Conservation (phyloP, 2,113 vertebrate species). For the Rhea americana region DNA sequence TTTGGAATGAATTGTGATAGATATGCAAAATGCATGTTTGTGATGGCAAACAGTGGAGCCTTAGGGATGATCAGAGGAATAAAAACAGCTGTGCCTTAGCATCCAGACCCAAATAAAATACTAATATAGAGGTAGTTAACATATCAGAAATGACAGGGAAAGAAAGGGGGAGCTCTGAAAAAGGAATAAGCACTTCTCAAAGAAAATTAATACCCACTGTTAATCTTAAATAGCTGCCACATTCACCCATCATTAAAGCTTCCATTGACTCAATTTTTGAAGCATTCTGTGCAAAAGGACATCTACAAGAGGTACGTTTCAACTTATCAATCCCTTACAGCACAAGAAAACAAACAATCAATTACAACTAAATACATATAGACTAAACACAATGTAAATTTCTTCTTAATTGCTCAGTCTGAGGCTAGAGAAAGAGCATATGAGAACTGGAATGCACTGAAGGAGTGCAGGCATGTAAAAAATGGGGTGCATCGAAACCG, state of each 20-base stretch:
- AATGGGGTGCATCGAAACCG: background rate
- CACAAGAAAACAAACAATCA: background rate
- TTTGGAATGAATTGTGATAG: background rate
- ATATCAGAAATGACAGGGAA: background rate
- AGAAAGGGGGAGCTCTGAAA: background rate
- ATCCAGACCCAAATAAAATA: background rate
- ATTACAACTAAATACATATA: background rate
- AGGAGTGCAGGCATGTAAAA: background rate
- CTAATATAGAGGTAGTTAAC: background rate
- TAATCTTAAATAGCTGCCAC: background rate
- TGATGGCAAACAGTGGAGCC: background rate
- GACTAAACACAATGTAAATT: background rate
- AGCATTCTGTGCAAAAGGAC: background rate
- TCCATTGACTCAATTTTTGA: background rate
- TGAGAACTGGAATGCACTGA: background rate
- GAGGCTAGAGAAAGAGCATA: no score
- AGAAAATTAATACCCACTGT: background rate
- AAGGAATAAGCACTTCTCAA: background rate
- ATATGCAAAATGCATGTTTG: background rate
- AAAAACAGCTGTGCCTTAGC: background rate
- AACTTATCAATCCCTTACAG: background rate
- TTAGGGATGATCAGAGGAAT: no score
- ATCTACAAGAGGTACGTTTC: background rate
- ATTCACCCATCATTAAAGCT: background rate
- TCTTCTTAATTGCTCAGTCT: background rate